Conservation (phyloP, 1,140 invertebrate species). For the Drosophila lowei region DNA sequence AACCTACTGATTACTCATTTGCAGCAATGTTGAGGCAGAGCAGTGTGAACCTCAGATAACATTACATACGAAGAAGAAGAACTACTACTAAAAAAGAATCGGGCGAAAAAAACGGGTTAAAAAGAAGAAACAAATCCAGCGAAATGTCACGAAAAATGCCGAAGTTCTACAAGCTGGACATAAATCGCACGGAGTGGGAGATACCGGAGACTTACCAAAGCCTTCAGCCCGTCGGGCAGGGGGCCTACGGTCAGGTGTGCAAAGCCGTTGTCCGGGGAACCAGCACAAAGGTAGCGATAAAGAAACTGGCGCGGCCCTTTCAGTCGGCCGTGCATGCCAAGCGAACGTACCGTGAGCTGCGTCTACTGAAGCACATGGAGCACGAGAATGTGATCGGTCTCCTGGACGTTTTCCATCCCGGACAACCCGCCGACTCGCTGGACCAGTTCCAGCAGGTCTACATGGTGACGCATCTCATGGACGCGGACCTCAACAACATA, state of each 20-base stretch:
- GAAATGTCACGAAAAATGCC: slow-evolving; percentile 60
- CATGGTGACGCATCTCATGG: slow-evolving; percentile 99
- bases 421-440: slow-evolving; percentile 85
- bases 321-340: slow-evolving; percentile 99
- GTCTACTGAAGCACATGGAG: slow-evolving; percentile 98
- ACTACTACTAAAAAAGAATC: slow-evolving; percentile 36
- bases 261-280: slow-evolving; percentile 90
- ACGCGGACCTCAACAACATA: slow-evolving; percentile 99
- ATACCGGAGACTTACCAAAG: slow-evolving; percentile 96
- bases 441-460: slow-evolving; percentile 96
- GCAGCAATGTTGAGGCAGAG: slow-evolving; percentile 31
- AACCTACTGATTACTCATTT: slow-evolving; percentile 33
- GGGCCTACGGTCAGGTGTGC: slow-evolving; percentile 94
- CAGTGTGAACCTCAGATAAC: slow-evolving; percentile 40
- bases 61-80: slow-evolving; percentile 49
- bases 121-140: slow-evolving; percentile 10
- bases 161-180: slow-evolving; percentile 93
- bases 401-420: slow-evolving; percentile 96
- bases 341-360: slow-evolving; percentile 97
- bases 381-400: slow-evolving; percentile 99
- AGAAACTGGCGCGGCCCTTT: slow-evolving; percentile 98
- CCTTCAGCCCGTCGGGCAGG: slow-evolving; percentile 96
- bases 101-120: slow-evolving; percentile 25
- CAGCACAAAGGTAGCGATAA: slow-evolving; percentile 97
- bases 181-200: slow-evolving; percentile 99